Base-by-base conservation (phyloP, 2,797 vertebrate genomes). In the Nannoperca obscura region DNA sequence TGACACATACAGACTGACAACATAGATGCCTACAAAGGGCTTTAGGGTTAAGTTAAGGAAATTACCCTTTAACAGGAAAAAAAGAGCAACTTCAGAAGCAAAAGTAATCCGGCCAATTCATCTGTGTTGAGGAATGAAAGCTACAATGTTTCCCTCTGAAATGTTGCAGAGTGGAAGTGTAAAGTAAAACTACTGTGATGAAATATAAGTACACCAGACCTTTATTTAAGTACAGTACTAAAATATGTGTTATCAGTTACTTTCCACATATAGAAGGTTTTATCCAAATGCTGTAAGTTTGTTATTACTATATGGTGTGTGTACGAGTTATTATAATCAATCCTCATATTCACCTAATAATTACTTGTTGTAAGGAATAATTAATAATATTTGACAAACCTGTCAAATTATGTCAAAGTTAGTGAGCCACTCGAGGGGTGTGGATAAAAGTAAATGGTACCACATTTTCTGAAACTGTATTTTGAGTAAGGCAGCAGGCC, bases 401-500 rank as follows among this genome's bases (percentile, higher is more conserved):
- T 47, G 22, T 38, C 34, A 49, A 34, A 53, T 60, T 49, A 44
- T 78, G 42, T 40, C 54, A 61, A 24, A 62, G 20, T 49, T 34
- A 79, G 47, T 22, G 34, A 65, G 40, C 46, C 74, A 40, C 55
- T 62, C 27, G 19, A 50, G 9, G 27, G n/a, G 20, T 24, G 38
- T 54, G 19, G 14, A 64, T 62, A 50, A 47, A 71, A 74, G 64
- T 71, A 62, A 62, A 59, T 22, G 17, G 32, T 22, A 42, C 22
- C 20, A 55, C 42, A 46, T 85, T 36, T 34, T 77, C 24, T 68
- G 40, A 82, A 72, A 50, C 30, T 36, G 22, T 34, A 53, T 50
- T 74, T 44, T 57, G 64, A 78, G 61, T 60, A 9, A 70, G 30
- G 71, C 76, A 13, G 27, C 52, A 65, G 64, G 53, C 74, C 76